Conservation (phyloP, 2,888 invertebrate species). For the Biston stratarius region DNA sequence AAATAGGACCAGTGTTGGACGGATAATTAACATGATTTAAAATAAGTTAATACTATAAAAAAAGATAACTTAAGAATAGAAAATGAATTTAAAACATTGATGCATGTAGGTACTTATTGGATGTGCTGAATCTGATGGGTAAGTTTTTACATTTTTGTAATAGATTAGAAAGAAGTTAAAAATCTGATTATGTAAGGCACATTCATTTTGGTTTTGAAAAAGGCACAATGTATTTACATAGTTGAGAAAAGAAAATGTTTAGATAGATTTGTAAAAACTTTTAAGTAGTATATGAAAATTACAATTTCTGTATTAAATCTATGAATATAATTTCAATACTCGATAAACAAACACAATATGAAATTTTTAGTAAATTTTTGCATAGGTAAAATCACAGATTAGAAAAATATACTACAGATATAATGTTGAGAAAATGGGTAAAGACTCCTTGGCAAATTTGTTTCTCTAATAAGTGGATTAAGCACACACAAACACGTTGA, state of each 20-base stretch:
- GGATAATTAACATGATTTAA: conserved; percentile 31
- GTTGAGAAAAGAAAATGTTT: not conserved
- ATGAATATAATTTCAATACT: no score
- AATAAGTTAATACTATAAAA: conserved; percentile 26
- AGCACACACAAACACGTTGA: no score
- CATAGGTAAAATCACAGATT: no score
- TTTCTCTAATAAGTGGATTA: no score
- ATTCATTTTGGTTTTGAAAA: conserved; percentile 43
- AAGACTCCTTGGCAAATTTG: no score
- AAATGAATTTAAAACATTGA: conserved; percentile 6
- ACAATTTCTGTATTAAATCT: no score
- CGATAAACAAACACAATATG: no score
- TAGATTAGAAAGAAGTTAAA: not conserved
- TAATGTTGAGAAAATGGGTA: no score
- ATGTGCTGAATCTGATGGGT: not conserved
- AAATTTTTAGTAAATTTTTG: no score
- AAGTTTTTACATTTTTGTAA: not conserved
- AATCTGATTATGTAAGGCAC: conserved; percentile 52
- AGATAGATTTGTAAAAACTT: no score
- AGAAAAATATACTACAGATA: no score
- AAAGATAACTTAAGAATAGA: conserved; percentile 17
- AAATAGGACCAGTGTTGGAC: conserved; percentile 38
- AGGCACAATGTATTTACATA: conserved; percentile 35
- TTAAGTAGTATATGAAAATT: no score
- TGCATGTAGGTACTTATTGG: not conserved